Evolutionary conservation across 2,113 vertebrate genomes (phyloP).

Genomic region (Holacanthus passer): DNA sequence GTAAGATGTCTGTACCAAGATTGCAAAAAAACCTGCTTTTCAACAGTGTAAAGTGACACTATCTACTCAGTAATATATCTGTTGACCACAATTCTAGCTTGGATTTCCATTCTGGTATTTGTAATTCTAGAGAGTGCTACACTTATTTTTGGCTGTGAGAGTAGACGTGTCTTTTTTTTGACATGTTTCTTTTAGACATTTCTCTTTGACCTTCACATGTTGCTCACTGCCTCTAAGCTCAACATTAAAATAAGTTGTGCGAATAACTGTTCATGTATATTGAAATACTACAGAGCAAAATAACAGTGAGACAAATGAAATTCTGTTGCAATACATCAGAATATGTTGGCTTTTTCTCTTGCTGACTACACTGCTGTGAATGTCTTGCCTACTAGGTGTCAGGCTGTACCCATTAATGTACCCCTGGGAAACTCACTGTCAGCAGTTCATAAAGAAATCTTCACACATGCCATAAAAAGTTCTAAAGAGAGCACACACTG

Average conservation of each 20-base stretch:
- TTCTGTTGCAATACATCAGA: background rate
- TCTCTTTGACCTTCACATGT: too few species aligned
- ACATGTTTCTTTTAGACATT: too few species aligned
- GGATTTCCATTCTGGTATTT: background rate
- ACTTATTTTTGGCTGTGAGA: background rate
- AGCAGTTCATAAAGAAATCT: background rate
- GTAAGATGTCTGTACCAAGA: background rate
- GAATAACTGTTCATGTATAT: background rate
- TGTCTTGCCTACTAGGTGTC: slow-evolving; percentile 68
- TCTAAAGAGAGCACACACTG: background rate
- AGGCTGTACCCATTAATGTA: slow-evolving; percentile 53
- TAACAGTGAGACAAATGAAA: background rate
- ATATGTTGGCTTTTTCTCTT: background rate
- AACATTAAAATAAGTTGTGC: background rate
- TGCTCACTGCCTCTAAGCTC: too few species aligned
- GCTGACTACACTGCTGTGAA: background rate
- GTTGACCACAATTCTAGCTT: background rate
- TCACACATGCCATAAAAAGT: background rate
- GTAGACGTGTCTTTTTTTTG: too few species aligned
- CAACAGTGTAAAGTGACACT: background rate
- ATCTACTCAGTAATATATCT: background rate
- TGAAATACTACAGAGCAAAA: background rate
- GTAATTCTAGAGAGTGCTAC: background rate
- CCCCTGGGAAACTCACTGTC: background rate
- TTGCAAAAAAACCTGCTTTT: background rate